phyloP scores from a whole-genome alignment of 1,140 invertebrate genomes.

The Heliconius melpomene region DNA sequence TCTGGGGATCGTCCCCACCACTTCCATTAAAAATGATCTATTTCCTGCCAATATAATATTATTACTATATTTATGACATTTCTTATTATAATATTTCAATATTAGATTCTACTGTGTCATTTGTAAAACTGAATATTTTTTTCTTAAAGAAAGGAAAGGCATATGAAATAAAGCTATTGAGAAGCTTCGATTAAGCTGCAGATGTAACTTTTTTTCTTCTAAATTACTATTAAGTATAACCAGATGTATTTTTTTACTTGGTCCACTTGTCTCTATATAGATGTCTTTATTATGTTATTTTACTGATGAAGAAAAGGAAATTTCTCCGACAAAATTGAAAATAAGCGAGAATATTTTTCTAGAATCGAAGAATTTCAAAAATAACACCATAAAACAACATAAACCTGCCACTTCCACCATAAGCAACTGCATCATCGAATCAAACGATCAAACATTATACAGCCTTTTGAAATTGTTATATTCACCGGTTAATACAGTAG shows the following conservation, averaged over 20 bases:
- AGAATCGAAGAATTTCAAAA: neutral
- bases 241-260: neutral
- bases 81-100: slow-evolving; percentile 14
- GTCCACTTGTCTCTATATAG: neutral
- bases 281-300: too few relatives aligned
- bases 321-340: too few relatives aligned
- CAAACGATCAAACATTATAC: neutral
- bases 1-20: neutral
- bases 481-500: slow-evolving; percentile 38
- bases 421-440: slow-evolving; percentile 6
- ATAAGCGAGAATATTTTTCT: neutral
- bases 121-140: neutral
- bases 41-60: slow-evolving; percentile 29
- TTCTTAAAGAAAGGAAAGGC: neutral
- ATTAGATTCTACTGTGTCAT: slow-evolving; percentile 1
- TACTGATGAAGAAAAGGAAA: too few relatives aligned
- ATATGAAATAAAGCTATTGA: slow-evolving; percentile 20
- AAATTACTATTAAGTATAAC: neutral
- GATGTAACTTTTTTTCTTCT: neutral
- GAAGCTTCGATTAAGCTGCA: neutral
- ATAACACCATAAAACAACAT: neutral
- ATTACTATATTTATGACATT: slow-evolving; percentile 13
- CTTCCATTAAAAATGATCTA: slow-evolving; percentile 24
- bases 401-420: neutral
- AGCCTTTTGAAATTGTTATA: neutral